Evolutionary conservation across 2,797 vertebrate species (phyloP), one percentile per base, ranked within the genome.

Genomic region (Sebastes steindachneri): DNA sequence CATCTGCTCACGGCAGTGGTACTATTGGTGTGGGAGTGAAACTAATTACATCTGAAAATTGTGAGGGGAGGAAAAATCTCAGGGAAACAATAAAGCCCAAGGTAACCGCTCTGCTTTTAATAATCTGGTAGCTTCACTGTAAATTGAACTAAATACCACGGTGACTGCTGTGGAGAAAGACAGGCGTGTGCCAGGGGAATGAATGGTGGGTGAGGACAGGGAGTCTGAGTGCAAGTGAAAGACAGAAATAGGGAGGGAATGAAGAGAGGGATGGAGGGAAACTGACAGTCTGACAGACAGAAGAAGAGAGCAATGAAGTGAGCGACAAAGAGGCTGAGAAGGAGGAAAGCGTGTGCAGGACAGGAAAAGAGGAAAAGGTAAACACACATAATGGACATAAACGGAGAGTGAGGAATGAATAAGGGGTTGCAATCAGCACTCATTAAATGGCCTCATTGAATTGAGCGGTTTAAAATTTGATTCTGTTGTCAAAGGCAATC

Each of bases 381-480:
- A 74, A 77, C 64, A 80, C 41, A 15, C 41, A 15, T 71, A 73
- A 75, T 4, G 19, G 67, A 68, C 28, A 48, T 6, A 60, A 83
- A 80, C n/a, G 55, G 25, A 72, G 67, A 83, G 66, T 54, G 75
- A 87, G 73, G 11, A 63, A 80, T 45, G 66, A 41, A 15, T 12
- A 74, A 58, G 17, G 69, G 55, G 28, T 8, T 37, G 54, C 67
- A 76, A 86, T 90, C 80, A 82, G 85, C 63, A 62, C 74, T 89
- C 79, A 85, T 86, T 88, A 87, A 89, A 80, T 25, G 67, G 21
- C 37, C 59, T 88, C 75, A 83, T n/a, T 83, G 78, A 86, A 77
- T 86, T 86, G 73, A 78, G 59, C 48, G 9, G 58, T 67, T 78
- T 66, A 45, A 81, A 86, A 90, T 85, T 67, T 70, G 76, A 88